Conservation (phyloP, 2,888 invertebrate genomes). For the Philaethria dido region DNA sequence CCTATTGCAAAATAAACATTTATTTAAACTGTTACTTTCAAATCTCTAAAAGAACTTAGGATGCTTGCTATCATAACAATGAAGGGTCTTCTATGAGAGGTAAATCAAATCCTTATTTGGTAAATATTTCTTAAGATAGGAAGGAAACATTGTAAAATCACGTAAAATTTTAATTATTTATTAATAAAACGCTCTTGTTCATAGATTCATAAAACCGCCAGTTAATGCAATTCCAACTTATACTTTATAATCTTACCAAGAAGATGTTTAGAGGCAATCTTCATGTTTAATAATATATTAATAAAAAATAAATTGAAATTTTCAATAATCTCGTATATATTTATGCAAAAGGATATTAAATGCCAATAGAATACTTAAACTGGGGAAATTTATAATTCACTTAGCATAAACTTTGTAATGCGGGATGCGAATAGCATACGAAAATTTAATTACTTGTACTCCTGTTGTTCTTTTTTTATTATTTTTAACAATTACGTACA, state of each 20-base stretch:
- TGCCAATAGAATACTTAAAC: slow-evolving; percentile 12
- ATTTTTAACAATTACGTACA: too few species aligned
- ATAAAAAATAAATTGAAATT: slow-evolving; percentile 12
- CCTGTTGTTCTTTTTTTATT: not conserved
- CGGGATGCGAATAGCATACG: not conserved
- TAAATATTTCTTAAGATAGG: too few species aligned
- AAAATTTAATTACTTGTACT: not conserved
- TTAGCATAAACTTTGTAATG: slow-evolving; percentile 19
- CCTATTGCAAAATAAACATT: too few species aligned
- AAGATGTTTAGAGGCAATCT: slow-evolving; percentile 4
- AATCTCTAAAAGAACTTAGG: too few species aligned
- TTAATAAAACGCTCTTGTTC: slow-evolving; percentile 1
- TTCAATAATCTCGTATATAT: slow-evolving; percentile 12
- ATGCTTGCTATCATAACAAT: too few species aligned
- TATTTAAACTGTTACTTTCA: too few species aligned
- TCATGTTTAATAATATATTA: not conserved
- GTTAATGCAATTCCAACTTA: not conserved
- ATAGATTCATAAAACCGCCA: not conserved
- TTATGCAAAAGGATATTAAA: slow-evolving; percentile 8
- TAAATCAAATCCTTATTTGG: too few species aligned
- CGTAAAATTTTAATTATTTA: not conserved
- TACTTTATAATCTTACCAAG: not conserved
- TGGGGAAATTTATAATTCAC: slow-evolving; percentile 23
- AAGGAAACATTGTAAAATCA: not conserved
- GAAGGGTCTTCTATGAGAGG: too few species aligned